phyloP scores from a whole-genome alignment of 2,113 vertebrate species.

The Struthio camelus region DNA sequence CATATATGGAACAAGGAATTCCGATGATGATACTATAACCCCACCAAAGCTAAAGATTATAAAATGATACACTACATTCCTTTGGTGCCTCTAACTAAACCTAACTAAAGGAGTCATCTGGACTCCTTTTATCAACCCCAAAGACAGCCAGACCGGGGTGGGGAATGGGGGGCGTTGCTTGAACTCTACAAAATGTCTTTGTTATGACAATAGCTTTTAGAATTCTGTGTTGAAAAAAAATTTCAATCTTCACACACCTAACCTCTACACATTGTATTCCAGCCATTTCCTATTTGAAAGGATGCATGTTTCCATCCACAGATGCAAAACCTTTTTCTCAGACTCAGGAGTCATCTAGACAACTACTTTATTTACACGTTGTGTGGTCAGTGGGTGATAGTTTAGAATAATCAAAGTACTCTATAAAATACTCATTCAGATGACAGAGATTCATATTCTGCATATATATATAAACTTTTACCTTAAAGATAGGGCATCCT shows the following conservation, averaged over 20 bases:
- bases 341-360: background rate
- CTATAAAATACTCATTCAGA: background rate
- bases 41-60: background rate
- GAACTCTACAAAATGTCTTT: background rate
- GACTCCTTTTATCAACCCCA: too few species aligned
- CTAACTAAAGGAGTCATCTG: too few species aligned
- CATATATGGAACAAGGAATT: background rate
- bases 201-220: background rate
- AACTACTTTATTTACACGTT: background rate
- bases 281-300: background rate
- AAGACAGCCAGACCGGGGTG: too few species aligned
- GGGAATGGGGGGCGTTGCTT: too few species aligned
- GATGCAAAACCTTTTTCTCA: background rate
- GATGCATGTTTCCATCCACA: background rate
- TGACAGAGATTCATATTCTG: background rate
- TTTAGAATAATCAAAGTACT: background rate
- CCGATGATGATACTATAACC: background rate
- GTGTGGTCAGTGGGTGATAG: background rate
- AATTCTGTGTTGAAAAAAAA: background rate
- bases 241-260: accelerated
- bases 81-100: background rate
- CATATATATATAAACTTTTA: background rate
- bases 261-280: background rate
- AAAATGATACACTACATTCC: background rate
- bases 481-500: background rate